Evolutionary conservation across 1,140 invertebrate genomes (phyloP), one percentile per base, ranked within the genome.

Genomic region (Centruroides sculpturatus): DNA sequence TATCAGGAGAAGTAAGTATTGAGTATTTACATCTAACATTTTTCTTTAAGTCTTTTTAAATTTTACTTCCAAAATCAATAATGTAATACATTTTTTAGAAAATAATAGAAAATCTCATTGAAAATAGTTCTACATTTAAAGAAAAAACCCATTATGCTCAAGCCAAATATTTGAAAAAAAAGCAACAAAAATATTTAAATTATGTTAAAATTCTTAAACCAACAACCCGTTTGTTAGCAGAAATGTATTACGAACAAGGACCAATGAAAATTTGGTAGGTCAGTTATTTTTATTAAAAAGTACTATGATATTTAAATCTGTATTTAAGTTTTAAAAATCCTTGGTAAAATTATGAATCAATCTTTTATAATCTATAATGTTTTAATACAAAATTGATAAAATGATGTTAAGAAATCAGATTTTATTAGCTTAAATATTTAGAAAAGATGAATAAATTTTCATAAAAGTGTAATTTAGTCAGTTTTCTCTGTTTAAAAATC

Each of bases 91-190:
- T 51, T 62, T 52, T 68, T 23, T 65, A 84, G 59, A 84, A 89
- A 71, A 92, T 97, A 61, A 83, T 97, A 47, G 85, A 82, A 60
- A 84, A 85, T 53, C 76, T 98, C 5, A 85, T 96, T 50, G 85
- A 85, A 63, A 94, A 94, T 71, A 96, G 91, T 51, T 84, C 82
- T 62, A 91, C 89, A 9, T 79, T 80, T 73, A 78, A 80, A 36
- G 78, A 80, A 46, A 95, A 94, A 78, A 96, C 92, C 1, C 87
- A 87, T 69, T 96, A 85, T 72, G 88, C 91, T 0, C 90, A 96
- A 73, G 86, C 91, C 67, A 97, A 97, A 72, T 97, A 96, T 72
- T 79, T 97, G 7, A 86, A 84, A 55, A 96, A 96, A 71, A 97
- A 97, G 73, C 86, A 64, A 51, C n/a, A 46, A 46, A 66, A 66